These are phyloP conservation scores for Aphidius gifuensis DNA, from an alignment of 1,140 invertebrate genomes.

Conservation along the genomic window DNA sequence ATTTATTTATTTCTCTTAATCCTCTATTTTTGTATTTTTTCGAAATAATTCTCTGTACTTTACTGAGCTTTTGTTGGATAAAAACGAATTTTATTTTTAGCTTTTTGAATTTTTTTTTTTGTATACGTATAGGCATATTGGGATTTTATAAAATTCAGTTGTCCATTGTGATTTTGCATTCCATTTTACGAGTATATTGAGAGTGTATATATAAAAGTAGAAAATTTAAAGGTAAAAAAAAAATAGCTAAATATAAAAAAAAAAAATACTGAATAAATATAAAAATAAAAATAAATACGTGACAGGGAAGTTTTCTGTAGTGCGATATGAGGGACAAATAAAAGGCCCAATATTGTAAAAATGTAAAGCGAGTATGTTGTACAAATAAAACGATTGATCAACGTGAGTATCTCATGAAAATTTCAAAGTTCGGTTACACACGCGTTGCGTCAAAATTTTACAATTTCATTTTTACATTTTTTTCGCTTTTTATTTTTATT, in stretches of 20 bases:
- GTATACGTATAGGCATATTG: too few relatives aligned
- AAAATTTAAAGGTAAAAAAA: not conserved
- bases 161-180: not conserved
- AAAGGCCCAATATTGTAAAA: constrained; percentile 17
- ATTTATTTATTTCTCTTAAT: too few relatives aligned
- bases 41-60: too few relatives aligned
- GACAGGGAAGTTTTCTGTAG: constrained; percentile 1
- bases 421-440: constrained; percentile 14
- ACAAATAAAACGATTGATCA: constrained; percentile 22
- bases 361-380: constrained; percentile 19
- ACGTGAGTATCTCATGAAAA: constrained; percentile 19
- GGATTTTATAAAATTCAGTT: too few relatives aligned
- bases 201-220: not conserved
- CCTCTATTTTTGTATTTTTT: too few relatives aligned
- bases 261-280: not conserved
- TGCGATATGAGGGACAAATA: not conserved
- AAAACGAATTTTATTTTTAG: too few relatives aligned
- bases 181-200: too few relatives aligned
- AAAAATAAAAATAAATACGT: not conserved
- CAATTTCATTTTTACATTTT: not conserved
- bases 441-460: constrained; percentile 3
- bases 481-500: too few relatives aligned
- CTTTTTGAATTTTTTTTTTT: too few relatives aligned
- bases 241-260: constrained; percentile 6
- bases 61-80: too few relatives aligned